Evolutionary conservation across 2,113 vertebrate genomes (phyloP).

Genomic region (Spilogale gracilis): DNA sequence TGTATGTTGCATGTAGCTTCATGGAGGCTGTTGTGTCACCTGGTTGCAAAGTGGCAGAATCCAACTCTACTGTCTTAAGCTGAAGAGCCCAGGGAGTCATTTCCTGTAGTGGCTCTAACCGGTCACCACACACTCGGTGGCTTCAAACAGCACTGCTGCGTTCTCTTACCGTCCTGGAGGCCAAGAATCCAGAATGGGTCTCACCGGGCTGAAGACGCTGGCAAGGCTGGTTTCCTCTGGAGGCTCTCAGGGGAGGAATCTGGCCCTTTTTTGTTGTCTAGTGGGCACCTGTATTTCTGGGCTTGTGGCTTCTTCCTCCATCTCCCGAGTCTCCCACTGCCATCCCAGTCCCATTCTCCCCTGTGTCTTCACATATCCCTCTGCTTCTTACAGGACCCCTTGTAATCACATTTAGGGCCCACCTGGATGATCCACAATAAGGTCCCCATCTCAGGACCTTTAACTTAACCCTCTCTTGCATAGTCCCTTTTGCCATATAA

Average conservation of each 20-base stretch:
- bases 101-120: neutral
- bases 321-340: neutral
- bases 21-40: neutral
- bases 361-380: neutral
- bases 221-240: neutral
- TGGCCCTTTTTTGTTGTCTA: neutral
- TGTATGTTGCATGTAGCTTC: accelerated
- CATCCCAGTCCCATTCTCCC: neutral
- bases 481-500: neutral
- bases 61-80: neutral
- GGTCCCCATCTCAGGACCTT: neutral
- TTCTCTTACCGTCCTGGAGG: neutral
- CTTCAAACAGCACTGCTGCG: neutral
- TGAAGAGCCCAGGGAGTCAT: neutral
- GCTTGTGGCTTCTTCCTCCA: neutral
- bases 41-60: neutral
- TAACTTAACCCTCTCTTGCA: neutral
- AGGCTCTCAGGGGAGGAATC: neutral
- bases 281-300: neutral
- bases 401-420: neutral
- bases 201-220: neutral
- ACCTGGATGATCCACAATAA: neutral
- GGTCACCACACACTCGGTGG: neutral
- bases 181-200: neutral
- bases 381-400: neutral